Base-by-base conservation (phyloP, 2,797 vertebrate genomes). In the Microtus agrestis region DNA sequence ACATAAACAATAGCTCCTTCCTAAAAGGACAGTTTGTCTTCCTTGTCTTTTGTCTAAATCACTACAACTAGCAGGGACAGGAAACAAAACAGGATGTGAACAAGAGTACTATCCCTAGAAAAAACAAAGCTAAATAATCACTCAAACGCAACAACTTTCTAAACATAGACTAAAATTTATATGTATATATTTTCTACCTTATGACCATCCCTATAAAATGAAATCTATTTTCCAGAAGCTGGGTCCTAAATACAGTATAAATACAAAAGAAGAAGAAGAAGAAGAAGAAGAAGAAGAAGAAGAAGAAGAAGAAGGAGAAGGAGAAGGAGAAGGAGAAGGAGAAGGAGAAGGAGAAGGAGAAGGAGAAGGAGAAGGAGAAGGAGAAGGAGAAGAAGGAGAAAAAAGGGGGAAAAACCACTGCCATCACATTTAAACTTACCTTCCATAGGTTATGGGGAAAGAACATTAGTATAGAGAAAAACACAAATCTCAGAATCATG, bases 1-100 rank as follows among this genome's bases (percentile, higher is more conserved):
- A 99, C 99, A 19, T 99, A 99, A 98, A 99, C 99, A 98, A 99
- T 99, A 98, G 99, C 99, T 90, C 99, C 99, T 98, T 99, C 99
- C 98, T 99, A 99, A 99, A 99, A 99, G 0, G 99, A 99, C 40
- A 99, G 99, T 99, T 99, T 99, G 85, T 99, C 99, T 94, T 99
- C 99, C 97, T 99, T 99, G 98, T 99, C 99, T 37, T 99, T 99
- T 0, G 98, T 92, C 98, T 99, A 99, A 98, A 99, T 99, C 13
- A 99, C 99, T 98, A 99, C 99, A 98, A 99, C 99, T 99, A 37
- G 21, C 43, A 23, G 37, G 21, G 69, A 37, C 86, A 88, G 86
- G 86, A 90, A 93, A 95, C 97, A 95, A 97, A 93, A 96, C 0
- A 94, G 61, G 27, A 91, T 86, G 76, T 96, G 61, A 95, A 91